Base-by-base conservation (phyloP, 1,140 invertebrate species). In the Drosophila prosaltans region DNA sequence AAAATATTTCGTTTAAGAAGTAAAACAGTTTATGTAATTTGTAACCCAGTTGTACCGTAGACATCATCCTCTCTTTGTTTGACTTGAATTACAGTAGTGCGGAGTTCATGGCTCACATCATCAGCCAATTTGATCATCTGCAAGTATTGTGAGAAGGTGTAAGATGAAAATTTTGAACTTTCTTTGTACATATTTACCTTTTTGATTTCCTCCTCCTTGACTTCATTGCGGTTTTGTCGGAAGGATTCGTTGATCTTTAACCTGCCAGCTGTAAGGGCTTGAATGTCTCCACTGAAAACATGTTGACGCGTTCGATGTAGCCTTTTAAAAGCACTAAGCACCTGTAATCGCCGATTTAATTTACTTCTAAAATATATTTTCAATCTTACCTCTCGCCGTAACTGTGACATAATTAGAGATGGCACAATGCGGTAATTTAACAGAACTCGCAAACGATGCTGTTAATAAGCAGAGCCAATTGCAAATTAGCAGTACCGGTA, bases 11-110 rank as follows among this genome's bases (percentile, higher is more conserved):
- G 6, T 36, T 2, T 6, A n/a, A 8, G 36, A 21, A 10, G 36
- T 32, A n/a, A 3, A 24, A 36, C 43, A 36, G 61, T 81, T 86
- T 90, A 81, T 67, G 11, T 83, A 86, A 81, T 72, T 36, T 21
- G 2, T 5, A 1, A 10, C 2, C 2, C 2, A 51, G 39, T 66
- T 71, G 64, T 55, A 91, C 91, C 84, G 41, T 77, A 92, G 39
- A 92, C 79, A 65, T 79, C 70, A 3, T 91, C 78, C 2, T 90
- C 68, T 6, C 75, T 78, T 32, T 82, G 59, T 32, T 71, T 57
- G 8, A 91, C 91, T 60, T 92, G 91, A 54, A 92, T 90, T 10
- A 92, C 89, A 73, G 91, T 92, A 2, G 91, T 88, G 2, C 90
- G 91, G 28, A 92, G 60, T 60, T 92, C 91, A 7, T 90, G 54